Evolutionary conservation across 1,140 invertebrate species (phyloP), one percentile per base, ranked within the genome.

Genomic region (Drosophila triauraria): DNA sequence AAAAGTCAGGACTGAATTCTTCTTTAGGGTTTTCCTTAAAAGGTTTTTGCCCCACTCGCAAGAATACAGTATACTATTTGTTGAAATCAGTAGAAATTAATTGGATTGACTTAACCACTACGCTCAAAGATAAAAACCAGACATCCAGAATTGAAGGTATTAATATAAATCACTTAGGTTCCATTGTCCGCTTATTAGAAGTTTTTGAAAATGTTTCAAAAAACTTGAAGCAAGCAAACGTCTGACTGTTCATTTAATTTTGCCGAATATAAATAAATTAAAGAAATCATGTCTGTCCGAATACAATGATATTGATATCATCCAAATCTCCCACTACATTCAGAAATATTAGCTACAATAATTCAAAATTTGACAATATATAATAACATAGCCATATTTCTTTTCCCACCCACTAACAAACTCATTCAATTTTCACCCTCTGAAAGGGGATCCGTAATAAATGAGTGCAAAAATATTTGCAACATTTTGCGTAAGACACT

Each of bases 41-140:
- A 50, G 65, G 68, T 12, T 53, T 62, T 62, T 74, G 35, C 35
- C 48, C 74, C 4, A 64, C 59, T 42, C 27, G 60, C 9, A 71
- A 67, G 67, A 60, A 78, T 47, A 78, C 50, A 7, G n/a, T 63
- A 15, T 78, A 46, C 43, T 58, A 67, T 56, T 47, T 72, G 17
- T 30, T 77, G 2, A 48, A 60, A 20, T 72, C 74, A 25, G 23
- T 75, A 20, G 44, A 63, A 25, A 38, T 38, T n/a, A 43, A 56
- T 57, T 56, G 43, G 60, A n/a, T 58, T 15, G 50, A 71, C 12
- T 1, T 72, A 30, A 25, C 38, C 47, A 3, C 9, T 57, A 47
- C 58, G 47, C 46, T 67, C 13, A 47, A 10, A 13, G 35, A 38
- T 25, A 56, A 56, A 56, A 40, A 56, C 9, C 35, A 35, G n/a